Conservation (phyloP, 2,888 invertebrate genomes). For the Oscheius myriophilus region DNA sequence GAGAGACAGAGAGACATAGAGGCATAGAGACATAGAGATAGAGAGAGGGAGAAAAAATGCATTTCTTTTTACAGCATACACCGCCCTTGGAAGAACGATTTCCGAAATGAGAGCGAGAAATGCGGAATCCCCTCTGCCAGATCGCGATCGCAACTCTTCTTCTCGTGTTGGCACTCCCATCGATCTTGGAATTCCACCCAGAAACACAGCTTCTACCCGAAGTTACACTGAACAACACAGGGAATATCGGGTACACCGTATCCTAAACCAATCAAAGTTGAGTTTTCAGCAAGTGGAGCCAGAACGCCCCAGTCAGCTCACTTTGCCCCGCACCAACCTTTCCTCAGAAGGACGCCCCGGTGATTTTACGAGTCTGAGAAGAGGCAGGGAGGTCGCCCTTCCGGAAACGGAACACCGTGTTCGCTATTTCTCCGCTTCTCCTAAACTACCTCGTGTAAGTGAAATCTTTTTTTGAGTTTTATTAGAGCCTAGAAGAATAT, state of each 20-base stretch:
- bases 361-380: conserved; percentile 49
- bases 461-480: neutral
- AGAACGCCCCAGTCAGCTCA: neutral
- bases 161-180: conserved; percentile 49
- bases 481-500: too few species aligned
- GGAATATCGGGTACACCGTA: neutral
- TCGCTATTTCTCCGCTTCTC: conserved; percentile 50
- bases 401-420: conserved; percentile 35
- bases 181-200: conserved; percentile 40
- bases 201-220: neutral
- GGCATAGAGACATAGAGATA: too few species aligned
- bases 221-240: neutral
- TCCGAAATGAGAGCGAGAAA: conserved; percentile 52
- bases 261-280: too few species aligned
- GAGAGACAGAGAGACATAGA: too few species aligned
- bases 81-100: conserved; percentile 49
- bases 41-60: too few species aligned
- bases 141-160: conserved; percentile 14
- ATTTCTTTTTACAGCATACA: conserved; percentile 26
- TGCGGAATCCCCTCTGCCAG: conserved; percentile 48
- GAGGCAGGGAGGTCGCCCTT: conserved; percentile 48
- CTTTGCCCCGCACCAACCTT: neutral
- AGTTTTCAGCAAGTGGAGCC: neutral
- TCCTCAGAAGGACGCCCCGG: neutral
- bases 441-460: conserved; percentile 44